These are phyloP conservation scores for Samia ricini DNA, from an alignment of 1,140 invertebrate genomes.

Conservation along the genomic window DNA sequence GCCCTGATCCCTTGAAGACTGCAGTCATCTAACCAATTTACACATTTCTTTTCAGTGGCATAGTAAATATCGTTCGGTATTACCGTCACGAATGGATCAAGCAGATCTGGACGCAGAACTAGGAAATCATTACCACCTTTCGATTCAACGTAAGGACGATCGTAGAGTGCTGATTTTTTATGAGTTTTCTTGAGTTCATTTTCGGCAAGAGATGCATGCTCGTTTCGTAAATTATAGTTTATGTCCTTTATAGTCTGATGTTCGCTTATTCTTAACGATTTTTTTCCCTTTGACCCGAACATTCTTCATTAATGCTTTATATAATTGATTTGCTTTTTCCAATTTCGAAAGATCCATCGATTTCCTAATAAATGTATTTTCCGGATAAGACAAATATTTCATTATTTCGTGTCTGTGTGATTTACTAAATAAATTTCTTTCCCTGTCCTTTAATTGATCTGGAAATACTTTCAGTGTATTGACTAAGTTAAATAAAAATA, in stretches of 20 bases:
- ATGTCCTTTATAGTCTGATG: background rate
- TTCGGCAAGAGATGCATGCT: constrained; percentile 34
- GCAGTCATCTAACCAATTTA: constrained; percentile 63
- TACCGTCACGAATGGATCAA: constrained; percentile 25
- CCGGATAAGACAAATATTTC: background rate
- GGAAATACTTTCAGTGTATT: background rate
- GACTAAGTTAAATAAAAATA: background rate
- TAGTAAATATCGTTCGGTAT: constrained; percentile 62
- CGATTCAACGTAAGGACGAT: constrained; percentile 41
- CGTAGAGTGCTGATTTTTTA: constrained; percentile 37
- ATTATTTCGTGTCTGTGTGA: background rate
- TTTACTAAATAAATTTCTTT: background rate
- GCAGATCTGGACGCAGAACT: constrained; percentile 27
- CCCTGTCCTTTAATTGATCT: background rate
- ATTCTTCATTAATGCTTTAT: background rate
- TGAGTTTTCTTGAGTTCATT: constrained; percentile 37
- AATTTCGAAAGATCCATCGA: background rate
- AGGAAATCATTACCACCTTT: constrained; percentile 47
- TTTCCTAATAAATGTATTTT: background rate
- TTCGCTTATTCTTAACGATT: background rate
- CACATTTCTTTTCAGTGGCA: constrained; percentile 55
- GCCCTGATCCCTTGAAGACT: constrained; percentile 42
- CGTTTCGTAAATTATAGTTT: constrained; percentile 6
- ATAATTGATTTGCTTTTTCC: background rate
- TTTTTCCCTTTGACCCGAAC: background rate